A percentile compares a stretch with the other conserved stretches of the same genome.
phyloP scores from a whole-genome alignment of 2,888 invertebrate genomes.

The Dusona sp. region DNA sequence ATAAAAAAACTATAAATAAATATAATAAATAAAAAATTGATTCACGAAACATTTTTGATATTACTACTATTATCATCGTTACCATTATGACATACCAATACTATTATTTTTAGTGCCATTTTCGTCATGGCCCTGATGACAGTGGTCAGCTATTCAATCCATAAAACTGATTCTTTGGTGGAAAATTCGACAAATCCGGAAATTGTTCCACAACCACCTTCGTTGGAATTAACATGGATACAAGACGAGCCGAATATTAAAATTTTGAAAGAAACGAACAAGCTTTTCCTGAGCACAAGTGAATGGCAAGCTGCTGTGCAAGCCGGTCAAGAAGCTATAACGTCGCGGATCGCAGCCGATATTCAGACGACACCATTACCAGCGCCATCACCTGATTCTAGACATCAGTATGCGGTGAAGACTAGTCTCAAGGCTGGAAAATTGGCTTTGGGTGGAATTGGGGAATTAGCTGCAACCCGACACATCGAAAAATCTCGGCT shows the following conservation, averaged over 20 bases:
- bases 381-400: conserved; percentile 88
- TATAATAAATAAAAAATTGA: too few species aligned
- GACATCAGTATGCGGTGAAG: conserved; percentile 90
- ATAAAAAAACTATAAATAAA: too few species aligned
- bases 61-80: not conserved
- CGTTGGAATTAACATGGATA: conserved; percentile 65
- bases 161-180: conserved; percentile 70
- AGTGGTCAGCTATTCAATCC: conserved; percentile 85
- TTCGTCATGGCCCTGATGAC: conserved; percentile 86
- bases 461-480: conserved; percentile 89
- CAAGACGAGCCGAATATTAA: conserved; percentile 20
- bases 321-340: conserved; percentile 87
- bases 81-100: not conserved
- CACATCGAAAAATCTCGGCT: conserved; percentile 84
- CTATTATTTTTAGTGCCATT: conserved; percentile 84
- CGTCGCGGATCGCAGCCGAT: conserved; percentile 87
- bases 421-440: conserved; percentile 87
- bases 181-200: conserved; percentile 73
- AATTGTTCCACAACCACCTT: conserved; percentile 44
- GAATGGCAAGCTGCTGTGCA: conserved; percentile 86
- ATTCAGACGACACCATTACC: conserved; percentile 85
- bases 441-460: conserved; percentile 89
- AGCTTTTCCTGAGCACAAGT: conserved; percentile 79
- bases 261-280: conserved; percentile 48
- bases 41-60: not conserved